Evolutionary conservation across 37 sponge, comb jelly and placozoan genomes (phyloP).

Genomic region (Hexactinellida sp.): DNA sequence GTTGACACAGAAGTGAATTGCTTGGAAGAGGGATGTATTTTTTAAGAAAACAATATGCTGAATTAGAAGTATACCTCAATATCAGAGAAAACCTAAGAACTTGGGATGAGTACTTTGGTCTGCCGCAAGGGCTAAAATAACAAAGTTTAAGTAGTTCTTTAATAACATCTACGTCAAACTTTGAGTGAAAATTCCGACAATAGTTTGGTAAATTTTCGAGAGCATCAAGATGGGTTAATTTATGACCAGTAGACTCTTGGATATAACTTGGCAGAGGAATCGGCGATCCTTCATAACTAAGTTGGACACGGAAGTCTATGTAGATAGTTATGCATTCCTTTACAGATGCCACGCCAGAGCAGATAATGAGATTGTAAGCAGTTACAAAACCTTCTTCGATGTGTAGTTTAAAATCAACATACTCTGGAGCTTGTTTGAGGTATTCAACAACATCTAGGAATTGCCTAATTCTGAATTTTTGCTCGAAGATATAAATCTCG

Average conservation of each 20-base stretch:
- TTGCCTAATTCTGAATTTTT: background rate
- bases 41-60: background rate
- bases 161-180: background rate
- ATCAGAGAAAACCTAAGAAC: constrained; percentile 6
- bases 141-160: constrained; percentile 3
- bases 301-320: background rate
- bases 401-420: background rate
- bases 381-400: background rate
- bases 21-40: background rate
- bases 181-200: background rate
- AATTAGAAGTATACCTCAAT: constrained; percentile 8
- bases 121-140: background rate
- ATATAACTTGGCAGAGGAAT: background rate
- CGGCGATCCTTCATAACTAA: background rate
- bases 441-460: background rate
- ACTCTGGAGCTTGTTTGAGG: background rate
- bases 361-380: background rate
- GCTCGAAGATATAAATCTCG: background rate
- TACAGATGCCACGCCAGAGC: background rate
- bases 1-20: background rate
- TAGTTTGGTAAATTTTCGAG: constrained; percentile 10
- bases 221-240: background rate
- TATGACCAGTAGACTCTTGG: background rate
- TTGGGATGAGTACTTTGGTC: background rate
- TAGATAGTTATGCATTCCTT: background rate